Base-by-base conservation (phyloP, 2,888 invertebrate species). In the Silvanus unidentatus region DNA sequence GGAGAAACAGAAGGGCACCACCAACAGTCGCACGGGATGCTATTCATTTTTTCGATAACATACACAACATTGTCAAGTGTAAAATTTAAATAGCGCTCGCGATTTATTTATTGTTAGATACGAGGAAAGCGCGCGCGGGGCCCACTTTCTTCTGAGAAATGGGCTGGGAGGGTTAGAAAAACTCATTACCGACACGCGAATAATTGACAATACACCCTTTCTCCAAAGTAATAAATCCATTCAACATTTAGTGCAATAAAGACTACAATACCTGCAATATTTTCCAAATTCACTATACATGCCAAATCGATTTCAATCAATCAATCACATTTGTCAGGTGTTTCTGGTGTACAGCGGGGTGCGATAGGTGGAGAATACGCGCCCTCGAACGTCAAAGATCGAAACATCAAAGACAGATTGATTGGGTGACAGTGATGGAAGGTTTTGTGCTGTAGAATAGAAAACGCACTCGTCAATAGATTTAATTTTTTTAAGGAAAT, bases 341-440 rank as follows among this genome's bases (percentile, higher is more conserved):
- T 63, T 32, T 63, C 60, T 60, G 55, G 60, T 55, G 56, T n/a
- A 8, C 32, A 11, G 32, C 32, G 22, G 22, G 22, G n/a, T n/a
- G n/a, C n/a, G n/a, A n/a, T n/a, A n/a, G 3, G 22, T 48, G 52
- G 45, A 45, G 52, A 50, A 50, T 50, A 54, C 50, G 57, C 54
- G 49, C 44, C 50, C 48, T 43, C 51, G 54, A 55, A 47, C 56
- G 54, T 58, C 59, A 56, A 60, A 58, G 63, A 65, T 64, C 62
- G 59, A 65, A 32, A 57, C 65, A 63, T 65, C 64, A 65, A 62
- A 65, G 56, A 60, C 65, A 58, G 68, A 68, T 69, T 68, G 68
- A 69, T 70, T 66, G 63, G 64, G 57, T 60, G 69, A 68, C 70
- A 63, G 62, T 68, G 68, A 70, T 70, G 66, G 69, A 69, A 66